phyloP scores from a whole-genome alignment of 1,140 invertebrate genomes.

The Rhopalosiphum maidis region DNA sequence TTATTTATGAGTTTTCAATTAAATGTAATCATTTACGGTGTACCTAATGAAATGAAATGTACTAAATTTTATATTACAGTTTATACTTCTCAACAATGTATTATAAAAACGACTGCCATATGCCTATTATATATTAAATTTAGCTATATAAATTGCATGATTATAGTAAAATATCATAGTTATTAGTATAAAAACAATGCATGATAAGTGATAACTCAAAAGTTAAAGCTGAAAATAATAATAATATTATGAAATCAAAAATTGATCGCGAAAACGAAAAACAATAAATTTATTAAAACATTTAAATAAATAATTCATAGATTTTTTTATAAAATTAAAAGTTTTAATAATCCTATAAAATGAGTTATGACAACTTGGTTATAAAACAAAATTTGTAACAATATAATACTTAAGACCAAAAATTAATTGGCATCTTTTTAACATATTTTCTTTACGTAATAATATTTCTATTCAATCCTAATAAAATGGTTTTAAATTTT shows the following conservation, averaged over 20 bases:
- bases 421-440: too few species aligned
- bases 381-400: background rate
- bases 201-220: background rate
- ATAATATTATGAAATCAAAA: background rate
- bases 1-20: background rate
- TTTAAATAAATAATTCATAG: background rate
- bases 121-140: background rate
- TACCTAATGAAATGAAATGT: background rate
- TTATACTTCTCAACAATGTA: background rate
- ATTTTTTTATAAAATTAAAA: background rate
- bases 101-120: background rate
- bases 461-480: too few species aligned
- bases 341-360: background rate
- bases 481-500: too few species aligned
- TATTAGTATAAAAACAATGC: background rate
- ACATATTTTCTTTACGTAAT: too few species aligned
- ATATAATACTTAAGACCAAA: background rate
- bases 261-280: background rate
- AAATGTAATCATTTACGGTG: background rate
- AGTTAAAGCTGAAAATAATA: background rate
- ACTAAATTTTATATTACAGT: background rate
- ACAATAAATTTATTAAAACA: background rate
- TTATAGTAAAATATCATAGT: background rate
- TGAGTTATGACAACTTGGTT: background rate
- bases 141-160: background rate